These are phyloP conservation scores for Hippocampus abdominalis DNA, from an alignment of 2,113 vertebrate species.

Conservation along the genomic window DNA sequence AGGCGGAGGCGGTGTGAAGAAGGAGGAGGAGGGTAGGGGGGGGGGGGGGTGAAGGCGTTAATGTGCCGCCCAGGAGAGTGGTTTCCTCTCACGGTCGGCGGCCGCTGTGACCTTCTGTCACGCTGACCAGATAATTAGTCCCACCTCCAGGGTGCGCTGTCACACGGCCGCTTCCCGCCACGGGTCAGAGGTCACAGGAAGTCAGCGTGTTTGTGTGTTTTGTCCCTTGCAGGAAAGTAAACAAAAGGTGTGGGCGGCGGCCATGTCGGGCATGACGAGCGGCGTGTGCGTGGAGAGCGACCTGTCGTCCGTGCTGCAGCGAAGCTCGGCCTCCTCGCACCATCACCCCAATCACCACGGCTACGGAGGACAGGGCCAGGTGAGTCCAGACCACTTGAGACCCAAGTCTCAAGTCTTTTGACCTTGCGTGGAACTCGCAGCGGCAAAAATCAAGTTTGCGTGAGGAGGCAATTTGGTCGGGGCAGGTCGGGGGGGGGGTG, in stretches of 20 bases:
- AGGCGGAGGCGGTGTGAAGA: constrained; percentile 16
- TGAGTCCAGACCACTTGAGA: constrained; percentile 56
- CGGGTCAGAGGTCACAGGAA: constrained; percentile 6
- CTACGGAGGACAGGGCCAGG: constrained; percentile 75
- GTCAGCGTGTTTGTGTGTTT: not conserved
- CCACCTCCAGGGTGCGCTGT: constrained; percentile 53
- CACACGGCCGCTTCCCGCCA: not conserved
- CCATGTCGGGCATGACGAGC: constrained; percentile 86
- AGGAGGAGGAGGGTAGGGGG: not conserved
- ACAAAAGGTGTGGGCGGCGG: constrained; percentile 30
- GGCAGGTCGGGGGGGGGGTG: too few relatives aligned
- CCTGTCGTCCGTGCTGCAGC: constrained; percentile 66
- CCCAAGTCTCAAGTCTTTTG: not conserved
- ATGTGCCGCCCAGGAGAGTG: constrained; percentile 60
- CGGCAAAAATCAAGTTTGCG: not conserved
- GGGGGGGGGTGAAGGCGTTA: constrained; percentile 22
- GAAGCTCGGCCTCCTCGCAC: constrained; percentile 61
- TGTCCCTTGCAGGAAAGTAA: not conserved
- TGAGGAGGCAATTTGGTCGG: too few relatives aligned
- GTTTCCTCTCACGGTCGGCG: constrained; percentile 54
- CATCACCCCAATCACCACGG: constrained; percentile 66
- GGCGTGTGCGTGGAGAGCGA: constrained; percentile 86
- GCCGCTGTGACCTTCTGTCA: constrained; percentile 68
- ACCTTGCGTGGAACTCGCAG: not conserved
- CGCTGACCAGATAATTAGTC: constrained; percentile 72